phyloP scores from a whole-genome alignment of 2,888 invertebrate genomes.

The Drosophila ustulata region DNA sequence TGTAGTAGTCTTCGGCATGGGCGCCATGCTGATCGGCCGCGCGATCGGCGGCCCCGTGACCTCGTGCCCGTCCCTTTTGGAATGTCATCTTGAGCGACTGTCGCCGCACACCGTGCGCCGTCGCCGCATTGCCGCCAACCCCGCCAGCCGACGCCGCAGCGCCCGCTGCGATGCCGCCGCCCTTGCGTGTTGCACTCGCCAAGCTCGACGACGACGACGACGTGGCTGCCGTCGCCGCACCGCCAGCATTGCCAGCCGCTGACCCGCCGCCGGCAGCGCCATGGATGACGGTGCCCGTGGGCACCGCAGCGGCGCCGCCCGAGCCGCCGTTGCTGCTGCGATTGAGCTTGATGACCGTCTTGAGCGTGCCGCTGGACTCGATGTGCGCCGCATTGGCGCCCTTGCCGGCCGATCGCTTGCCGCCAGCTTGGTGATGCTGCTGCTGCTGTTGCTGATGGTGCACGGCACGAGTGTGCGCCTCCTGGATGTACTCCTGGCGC shows the following conservation, averaged over 20 bases:
- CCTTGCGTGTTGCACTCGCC: conserved; percentile 62
- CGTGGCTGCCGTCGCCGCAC: not conserved
- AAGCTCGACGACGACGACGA: not conserved
- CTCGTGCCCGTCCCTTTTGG: conserved; percentile 89
- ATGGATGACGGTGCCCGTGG: conserved; percentile 67
- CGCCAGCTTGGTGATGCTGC: conserved; percentile 36
- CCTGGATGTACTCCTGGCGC: conserved; percentile 83
- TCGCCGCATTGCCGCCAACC: conserved; percentile 1
- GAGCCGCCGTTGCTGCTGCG: conserved; percentile 82
- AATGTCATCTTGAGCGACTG: conserved; percentile 92
- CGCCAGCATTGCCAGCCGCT: not conserved
- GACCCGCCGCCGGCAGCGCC: conserved; percentile 31
- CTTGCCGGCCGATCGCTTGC: conserved; percentile 71
- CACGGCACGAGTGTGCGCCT: conserved; percentile 64
- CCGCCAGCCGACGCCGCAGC: conserved; percentile 1
- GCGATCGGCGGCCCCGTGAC: conserved; percentile 84
- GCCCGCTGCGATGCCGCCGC: conserved; percentile 37
- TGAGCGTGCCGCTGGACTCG: conserved; percentile 92
- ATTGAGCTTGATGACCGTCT: conserved; percentile 93
- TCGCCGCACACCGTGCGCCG: conserved; percentile 83
- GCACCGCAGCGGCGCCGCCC: conserved; percentile 50
- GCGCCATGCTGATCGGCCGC: conserved; percentile 77
- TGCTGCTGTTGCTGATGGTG: conserved; percentile 60
- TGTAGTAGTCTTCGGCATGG: conserved; percentile 87
- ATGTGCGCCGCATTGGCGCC: conserved; percentile 45